phyloP scores from a whole-genome alignment of 2,113 vertebrate species.

The Thoracochromis brauschi region DNA sequence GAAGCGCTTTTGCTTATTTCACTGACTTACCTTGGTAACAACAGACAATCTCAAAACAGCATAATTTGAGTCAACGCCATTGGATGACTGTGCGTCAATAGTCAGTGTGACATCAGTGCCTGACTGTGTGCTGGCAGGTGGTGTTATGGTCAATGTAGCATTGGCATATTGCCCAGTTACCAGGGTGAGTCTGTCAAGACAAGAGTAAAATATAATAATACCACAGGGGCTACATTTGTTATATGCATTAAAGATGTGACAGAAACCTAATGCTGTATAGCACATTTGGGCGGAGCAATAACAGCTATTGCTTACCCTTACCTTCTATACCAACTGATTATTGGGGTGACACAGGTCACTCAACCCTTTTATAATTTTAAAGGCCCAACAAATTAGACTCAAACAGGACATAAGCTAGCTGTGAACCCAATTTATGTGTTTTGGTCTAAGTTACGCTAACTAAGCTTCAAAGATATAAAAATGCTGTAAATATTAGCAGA shows the following conservation, averaged over 20 bases:
- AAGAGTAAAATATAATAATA: not conserved
- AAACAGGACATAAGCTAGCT: not conserved
- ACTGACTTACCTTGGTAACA: constrained; percentile 54
- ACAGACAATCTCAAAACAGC: constrained; percentile 60
- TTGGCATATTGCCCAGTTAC: constrained; percentile 21
- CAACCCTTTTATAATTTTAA: not conserved
- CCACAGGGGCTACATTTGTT: not conserved
- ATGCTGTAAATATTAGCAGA: not conserved
- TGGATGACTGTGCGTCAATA: constrained; percentile 42
- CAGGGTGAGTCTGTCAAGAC: constrained; percentile 41
- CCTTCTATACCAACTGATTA: not conserved
- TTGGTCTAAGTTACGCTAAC: not conserved
- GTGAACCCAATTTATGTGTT: not conserved
- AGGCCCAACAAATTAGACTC: not conserved
- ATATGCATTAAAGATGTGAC: not conserved
- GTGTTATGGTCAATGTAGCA: constrained; percentile 29
- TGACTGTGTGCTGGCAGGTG: constrained; percentile 31
- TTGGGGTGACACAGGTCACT: not conserved
- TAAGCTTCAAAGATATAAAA: not conserved
- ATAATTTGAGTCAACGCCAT: constrained; percentile 56
- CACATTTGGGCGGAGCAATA: not conserved
- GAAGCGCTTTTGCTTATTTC: not conserved
- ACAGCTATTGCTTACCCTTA: not conserved
- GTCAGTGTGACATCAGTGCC: constrained; percentile 69
- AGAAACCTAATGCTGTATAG: not conserved